Evolutionary conservation across 1,140 invertebrate species (phyloP).

Genomic region (Cydia strobilella): DNA sequence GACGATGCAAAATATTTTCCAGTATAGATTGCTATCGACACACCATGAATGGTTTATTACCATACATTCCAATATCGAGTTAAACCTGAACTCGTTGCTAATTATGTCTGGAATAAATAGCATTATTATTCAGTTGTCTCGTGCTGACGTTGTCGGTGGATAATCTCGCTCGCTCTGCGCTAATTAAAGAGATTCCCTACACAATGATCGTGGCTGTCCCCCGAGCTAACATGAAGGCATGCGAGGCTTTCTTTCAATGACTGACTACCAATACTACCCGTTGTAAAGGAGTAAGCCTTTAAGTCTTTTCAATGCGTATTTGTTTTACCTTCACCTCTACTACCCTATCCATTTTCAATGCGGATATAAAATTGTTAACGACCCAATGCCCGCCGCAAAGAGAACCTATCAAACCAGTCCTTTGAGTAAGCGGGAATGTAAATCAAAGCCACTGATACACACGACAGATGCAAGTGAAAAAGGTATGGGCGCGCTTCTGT

Average conservation of each 20-base stretch:
- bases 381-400: constrained; percentile 45
- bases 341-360: background rate
- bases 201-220: constrained; percentile 71
- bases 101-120: constrained; percentile 41
- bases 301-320: constrained; percentile 66
- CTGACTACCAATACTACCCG: constrained; percentile 65
- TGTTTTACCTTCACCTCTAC: constrained; percentile 54
- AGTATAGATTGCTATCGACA: background rate
- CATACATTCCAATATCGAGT: constrained; percentile 17
- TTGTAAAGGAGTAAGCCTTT: constrained; percentile 56
- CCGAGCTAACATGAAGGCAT: constrained; percentile 49
- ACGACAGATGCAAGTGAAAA: background rate
- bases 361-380: background rate
- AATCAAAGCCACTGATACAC: background rate
- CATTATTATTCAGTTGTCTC: constrained; percentile 69
- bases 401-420: background rate
- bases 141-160: constrained; percentile 56
- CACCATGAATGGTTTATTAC: constrained; percentile 2
- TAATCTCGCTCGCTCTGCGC: constrained; percentile 68
- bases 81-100: background rate
- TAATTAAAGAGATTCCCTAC: constrained; percentile 70
- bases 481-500: constrained; percentile 49
- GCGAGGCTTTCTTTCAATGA: constrained; percentile 57
- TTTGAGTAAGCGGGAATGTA: background rate
- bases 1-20: constrained; percentile 6